Conservation (phyloP, 92 coral and sea anemone species). For the Bergia sp. region DNA sequence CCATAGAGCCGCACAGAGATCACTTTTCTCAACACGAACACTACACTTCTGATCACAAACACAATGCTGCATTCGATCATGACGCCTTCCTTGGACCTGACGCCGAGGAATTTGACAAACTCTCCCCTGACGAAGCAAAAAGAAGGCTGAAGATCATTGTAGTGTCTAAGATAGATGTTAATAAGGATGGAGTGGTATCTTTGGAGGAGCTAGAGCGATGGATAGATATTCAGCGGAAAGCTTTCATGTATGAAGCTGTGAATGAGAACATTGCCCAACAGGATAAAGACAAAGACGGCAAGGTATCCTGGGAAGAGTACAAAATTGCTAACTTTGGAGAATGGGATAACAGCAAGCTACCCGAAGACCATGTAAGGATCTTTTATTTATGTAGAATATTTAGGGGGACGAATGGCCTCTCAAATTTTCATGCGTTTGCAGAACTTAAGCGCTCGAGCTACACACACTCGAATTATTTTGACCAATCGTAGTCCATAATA, state of each 20-base stretch:
- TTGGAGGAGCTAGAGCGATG: slow-evolving; percentile 83
- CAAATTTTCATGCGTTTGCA: background rate
- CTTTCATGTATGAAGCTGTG: slow-evolving; percentile 94
- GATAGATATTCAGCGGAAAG: slow-evolving; percentile 93
- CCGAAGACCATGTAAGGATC: slow-evolving; percentile 87
- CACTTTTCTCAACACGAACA: slow-evolving; percentile 92
- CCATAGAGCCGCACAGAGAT: slow-evolving; percentile 82
- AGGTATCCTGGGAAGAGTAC: slow-evolving; percentile 93
- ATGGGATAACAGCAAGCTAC: slow-evolving; percentile 76
- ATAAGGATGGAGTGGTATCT: slow-evolving; percentile 84
- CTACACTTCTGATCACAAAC: slow-evolving; percentile 64
- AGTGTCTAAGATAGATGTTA: slow-evolving; percentile 69
- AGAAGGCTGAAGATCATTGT: slow-evolving; percentile 78
- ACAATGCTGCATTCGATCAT: slow-evolving; percentile 87
- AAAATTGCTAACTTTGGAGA: slow-evolving; percentile 77
- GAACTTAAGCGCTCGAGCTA: background rate
- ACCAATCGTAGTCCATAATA: background rate
- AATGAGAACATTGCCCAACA: slow-evolving; percentile 76
- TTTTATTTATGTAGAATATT: background rate
- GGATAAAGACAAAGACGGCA: slow-evolving; percentile 87
- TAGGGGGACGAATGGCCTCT: background rate
- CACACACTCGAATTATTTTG: background rate
- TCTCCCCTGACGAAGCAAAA: slow-evolving; percentile 90
- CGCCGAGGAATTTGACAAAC: slow-evolving; percentile 87
- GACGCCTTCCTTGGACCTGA: slow-evolving; percentile 99